Evolutionary conservation across 2,888 invertebrate genomes (phyloP).

Genomic region (Andrena fulva): DNA sequence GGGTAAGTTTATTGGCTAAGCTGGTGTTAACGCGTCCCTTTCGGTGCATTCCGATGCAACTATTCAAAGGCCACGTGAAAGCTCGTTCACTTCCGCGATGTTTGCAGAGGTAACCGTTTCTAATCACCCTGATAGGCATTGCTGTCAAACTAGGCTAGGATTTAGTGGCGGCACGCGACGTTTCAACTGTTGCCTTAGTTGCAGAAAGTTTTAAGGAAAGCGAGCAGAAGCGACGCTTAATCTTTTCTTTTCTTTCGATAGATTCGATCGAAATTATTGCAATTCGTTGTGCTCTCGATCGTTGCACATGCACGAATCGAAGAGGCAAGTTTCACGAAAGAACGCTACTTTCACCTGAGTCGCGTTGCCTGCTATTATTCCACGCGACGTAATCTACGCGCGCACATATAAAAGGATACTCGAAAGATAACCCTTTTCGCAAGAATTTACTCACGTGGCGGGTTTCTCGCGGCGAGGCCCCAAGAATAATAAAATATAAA

Average conservation of each 20-base stretch:
- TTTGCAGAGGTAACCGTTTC: not conserved
- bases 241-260: slow-evolving; percentile 29
- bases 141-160: not conserved
- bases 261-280: slow-evolving; percentile 39
- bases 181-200: not conserved
- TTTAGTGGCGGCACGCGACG: not conserved
- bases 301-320: not conserved
- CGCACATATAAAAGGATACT: not conserved
- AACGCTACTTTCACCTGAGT: too few species aligned
- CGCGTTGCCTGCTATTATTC: not conserved
- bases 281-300: not conserved
- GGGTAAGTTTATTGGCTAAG: not conserved
- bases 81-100: not conserved
- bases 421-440: not conserved
- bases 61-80: too few species aligned
- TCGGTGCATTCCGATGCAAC: not conserved
- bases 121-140: too few species aligned
- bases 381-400: not conserved
- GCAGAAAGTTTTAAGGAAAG: not conserved
- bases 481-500: too few species aligned
- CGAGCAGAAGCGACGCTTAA: slow-evolving; percentile 17
- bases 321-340: too few species aligned
- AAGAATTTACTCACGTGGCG: slow-evolving; percentile 3
- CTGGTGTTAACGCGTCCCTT: not conserved
- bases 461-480: not conserved